Conservation (phyloP, 1,140 invertebrate species). For the Euwallacea fornicatus region DNA sequence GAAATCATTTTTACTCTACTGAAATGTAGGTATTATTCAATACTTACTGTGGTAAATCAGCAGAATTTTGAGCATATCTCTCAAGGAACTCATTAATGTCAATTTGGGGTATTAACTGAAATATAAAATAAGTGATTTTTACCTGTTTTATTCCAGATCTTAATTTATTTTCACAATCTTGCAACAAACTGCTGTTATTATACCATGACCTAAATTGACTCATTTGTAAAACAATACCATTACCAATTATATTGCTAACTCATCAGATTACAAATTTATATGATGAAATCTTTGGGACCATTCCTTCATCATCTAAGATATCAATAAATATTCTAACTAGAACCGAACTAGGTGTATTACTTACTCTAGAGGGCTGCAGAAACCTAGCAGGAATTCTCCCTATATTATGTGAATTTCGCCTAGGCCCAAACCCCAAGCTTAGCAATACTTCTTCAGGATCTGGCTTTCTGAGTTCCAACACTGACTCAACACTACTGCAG, state of each 20-base stretch:
- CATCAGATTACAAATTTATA: too few species aligned
- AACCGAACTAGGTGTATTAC: not conserved
- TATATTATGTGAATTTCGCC: slow-evolving; percentile 58
- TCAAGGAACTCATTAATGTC: slow-evolving; percentile 52
- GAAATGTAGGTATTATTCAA: too few species aligned
- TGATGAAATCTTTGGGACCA: too few species aligned
- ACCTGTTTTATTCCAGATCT: too few species aligned
- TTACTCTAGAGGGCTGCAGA: slow-evolving; percentile 52
- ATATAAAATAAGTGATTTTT: slow-evolving; percentile 22
- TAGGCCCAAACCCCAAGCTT: slow-evolving; percentile 70
- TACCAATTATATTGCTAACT: not conserved
- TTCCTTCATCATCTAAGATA: too few species aligned
- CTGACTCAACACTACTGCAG: slow-evolving; percentile 73
- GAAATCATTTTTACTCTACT: too few species aligned
- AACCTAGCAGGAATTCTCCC: slow-evolving; percentile 68
- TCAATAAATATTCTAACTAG: not conserved
- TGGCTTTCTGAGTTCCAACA: slow-evolving; percentile 69
- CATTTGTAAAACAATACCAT: slow-evolving; percentile 1
- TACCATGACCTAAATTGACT: not conserved
- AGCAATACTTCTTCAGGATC: slow-evolving; percentile 76
- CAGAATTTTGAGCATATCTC: slow-evolving; percentile 46
- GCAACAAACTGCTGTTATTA: too few species aligned
- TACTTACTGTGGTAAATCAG: slow-evolving; percentile 39
- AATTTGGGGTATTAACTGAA: slow-evolving; percentile 50
- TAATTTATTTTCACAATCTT: too few species aligned